Conservation (phyloP, 2,113 vertebrate genomes). For the Nycticorax nycticorax region DNA sequence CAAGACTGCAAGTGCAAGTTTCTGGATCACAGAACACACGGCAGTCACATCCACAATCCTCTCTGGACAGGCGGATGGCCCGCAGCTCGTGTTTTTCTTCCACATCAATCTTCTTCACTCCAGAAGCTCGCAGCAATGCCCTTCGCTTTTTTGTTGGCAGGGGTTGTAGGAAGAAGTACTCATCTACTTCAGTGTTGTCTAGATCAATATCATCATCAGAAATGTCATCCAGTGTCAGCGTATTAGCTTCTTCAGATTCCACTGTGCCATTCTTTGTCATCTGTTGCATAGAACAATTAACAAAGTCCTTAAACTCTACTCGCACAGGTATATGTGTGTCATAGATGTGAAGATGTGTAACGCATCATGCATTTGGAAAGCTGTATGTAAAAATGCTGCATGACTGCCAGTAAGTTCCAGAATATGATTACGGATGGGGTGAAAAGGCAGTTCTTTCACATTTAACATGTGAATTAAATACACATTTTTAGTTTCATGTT, state of each 20-base stretch:
- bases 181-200: slow-evolving; percentile 97
- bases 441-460: background rate
- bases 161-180: slow-evolving; percentile 98
- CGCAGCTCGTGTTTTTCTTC: slow-evolving; percentile 96
- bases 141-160: slow-evolving; percentile 94
- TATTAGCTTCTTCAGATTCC: slow-evolving; percentile 93
- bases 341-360: background rate
- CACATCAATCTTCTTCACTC: slow-evolving; percentile 96
- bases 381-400: background rate
- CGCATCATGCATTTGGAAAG: background rate
- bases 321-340: fast-evolving
- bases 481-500: background rate
- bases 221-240: slow-evolving; percentile 94
- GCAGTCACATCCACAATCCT: slow-evolving; percentile 98
- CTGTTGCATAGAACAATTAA: slow-evolving; percentile 69
- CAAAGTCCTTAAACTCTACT: background rate
- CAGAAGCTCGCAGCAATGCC: slow-evolving; percentile 89
- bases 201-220: slow-evolving; percentile 97
- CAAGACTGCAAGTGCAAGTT: slow-evolving; percentile 95
- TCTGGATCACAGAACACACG: slow-evolving; percentile 96
- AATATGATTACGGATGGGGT: background rate
- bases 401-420: background rate
- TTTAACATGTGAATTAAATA: background rate
- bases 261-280: slow-evolving; percentile 95
- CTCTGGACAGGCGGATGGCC: slow-evolving; percentile 92